Evolutionary conservation across 2,888 invertebrate genomes (phyloP).

Genomic region (Schizaphis graminum): DNA sequence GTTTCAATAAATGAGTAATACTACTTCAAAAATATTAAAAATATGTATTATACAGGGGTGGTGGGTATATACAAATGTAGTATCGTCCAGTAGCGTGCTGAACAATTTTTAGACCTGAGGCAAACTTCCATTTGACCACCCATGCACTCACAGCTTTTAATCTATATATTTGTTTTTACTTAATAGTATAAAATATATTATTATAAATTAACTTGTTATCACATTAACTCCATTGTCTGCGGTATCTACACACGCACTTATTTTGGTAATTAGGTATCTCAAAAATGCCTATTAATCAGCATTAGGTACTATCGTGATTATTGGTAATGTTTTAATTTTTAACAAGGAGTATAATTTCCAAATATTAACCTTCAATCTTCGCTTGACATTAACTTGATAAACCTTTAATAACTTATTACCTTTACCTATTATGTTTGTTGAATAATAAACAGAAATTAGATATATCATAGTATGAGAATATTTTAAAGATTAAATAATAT

Average conservation of each 20-base stretch:
- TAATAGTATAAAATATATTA: too few relatives aligned
- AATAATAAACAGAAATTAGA: not conserved
- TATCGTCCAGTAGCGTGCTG: not conserved
- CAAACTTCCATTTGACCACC: too few relatives aligned
- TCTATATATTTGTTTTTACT: too few relatives aligned
- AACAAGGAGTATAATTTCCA: not conserved
- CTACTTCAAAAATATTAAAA: not conserved
- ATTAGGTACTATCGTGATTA: too few relatives aligned
- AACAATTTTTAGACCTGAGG: too few relatives aligned
- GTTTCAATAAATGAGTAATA: not conserved
- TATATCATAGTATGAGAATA: not conserved
- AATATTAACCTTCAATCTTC: not conserved
- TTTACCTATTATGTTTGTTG: not conserved
- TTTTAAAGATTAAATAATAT: not conserved
- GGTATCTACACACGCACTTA: too few relatives aligned
- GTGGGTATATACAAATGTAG: not conserved
- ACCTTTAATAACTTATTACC: not conserved
- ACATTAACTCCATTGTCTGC: too few relatives aligned
- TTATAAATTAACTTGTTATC: too few relatives aligned
- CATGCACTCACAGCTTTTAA: too few relatives aligned
- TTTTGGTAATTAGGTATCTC: too few relatives aligned
- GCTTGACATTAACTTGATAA: not conserved
- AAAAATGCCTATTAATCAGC: too few relatives aligned
- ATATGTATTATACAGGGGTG: not conserved
- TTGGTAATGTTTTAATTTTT: not conserved